phyloP scores from a whole-genome alignment of 1,140 invertebrate species.

The Ceratina japonica region DNA sequence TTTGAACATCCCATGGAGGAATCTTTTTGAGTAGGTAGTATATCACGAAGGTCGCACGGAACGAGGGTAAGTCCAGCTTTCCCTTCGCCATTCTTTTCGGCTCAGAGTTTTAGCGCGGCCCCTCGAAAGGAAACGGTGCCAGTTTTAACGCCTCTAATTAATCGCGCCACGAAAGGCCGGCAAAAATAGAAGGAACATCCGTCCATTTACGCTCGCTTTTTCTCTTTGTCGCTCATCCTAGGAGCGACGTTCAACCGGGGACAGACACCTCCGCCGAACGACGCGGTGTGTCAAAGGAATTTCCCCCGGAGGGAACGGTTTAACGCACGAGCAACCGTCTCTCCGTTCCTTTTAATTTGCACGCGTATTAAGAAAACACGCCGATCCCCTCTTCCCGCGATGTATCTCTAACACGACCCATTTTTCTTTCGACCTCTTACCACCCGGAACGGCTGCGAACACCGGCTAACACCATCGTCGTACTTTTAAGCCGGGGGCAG shows the following conservation, averaged over 20 bases:
- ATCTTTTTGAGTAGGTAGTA: neutral
- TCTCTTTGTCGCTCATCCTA: neutral
- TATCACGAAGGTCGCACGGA: constrained; percentile 15
- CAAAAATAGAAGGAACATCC: constrained; percentile 17
- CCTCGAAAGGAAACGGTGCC: constrained; percentile 33
- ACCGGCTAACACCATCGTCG: constrained; percentile 46
- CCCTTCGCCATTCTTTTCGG: constrained; percentile 31
- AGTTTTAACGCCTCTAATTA: constrained; percentile 66
- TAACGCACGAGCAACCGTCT: neutral
- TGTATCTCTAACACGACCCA: neutral
- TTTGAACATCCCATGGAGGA: too few species aligned
- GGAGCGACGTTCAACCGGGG: constrained; percentile 4
- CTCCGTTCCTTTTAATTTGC: constrained; percentile 1
- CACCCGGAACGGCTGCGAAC: neutral
- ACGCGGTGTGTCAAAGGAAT: neutral
- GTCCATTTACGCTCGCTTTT: constrained; percentile 2
- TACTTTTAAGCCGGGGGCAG: constrained; percentile 55
- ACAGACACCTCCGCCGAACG: neutral
- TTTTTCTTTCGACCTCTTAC: neutral
- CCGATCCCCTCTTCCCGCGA: neutral
- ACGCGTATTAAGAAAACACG: constrained; percentile 9
- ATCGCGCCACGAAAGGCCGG: constrained; percentile 43
- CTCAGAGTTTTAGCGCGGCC: constrained; percentile 27
- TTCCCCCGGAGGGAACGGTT: neutral
- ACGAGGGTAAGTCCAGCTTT: constrained; percentile 28